Base-by-base conservation (phyloP, 1,140 invertebrate genomes). In the Drosophila ananassae region DNA sequence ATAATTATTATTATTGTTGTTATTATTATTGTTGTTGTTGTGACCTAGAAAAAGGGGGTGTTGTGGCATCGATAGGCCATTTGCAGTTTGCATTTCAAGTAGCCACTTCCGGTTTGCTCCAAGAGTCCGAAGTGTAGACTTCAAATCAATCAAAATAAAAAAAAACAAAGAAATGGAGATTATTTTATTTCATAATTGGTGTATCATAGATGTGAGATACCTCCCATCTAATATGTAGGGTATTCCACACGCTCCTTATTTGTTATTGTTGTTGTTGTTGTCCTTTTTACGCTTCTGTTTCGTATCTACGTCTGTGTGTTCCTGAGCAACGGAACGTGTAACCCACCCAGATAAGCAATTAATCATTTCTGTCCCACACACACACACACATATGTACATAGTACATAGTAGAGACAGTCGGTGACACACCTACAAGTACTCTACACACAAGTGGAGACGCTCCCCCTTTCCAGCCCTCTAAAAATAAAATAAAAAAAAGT, bases 281-380 rank as follows among this genome's bases (percentile, higher is more conserved):
- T 59, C 10, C 13, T 39, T 6, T 61, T 46, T 10, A 12, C 3
- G 2, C 0, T 12, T 17, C 17, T 6, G 10, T 10, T 44, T 28
- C 25, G 24, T 47, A 22, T 57, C 8, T 2, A 13, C 24, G 21
- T 34, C 17, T 56, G 61, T 63, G 47, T 64, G 63, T 67, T 67
- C 63, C 63, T 57, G 67, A 32, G 67, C 67, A 69, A 69, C 67
- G 52, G 51, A 56, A 71, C 64, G 63, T 66, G 63, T 64, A 64
- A 53, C 21, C 51, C 34, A 57, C 51, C 25, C 67, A 69, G 63
- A 69, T 69, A 69, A 69, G 48, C 52, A 69, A 69, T 50, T 69
- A 69, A 69, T 69, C 60, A 64, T 21, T 67, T 64, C 34, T 63
- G 34, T 50, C 58, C 32, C 24, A n/a, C 46, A 12, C 13, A 32